Evolutionary conservation across 2,888 invertebrate genomes (phyloP).

Genomic region (Balanococcus diminutus): DNA sequence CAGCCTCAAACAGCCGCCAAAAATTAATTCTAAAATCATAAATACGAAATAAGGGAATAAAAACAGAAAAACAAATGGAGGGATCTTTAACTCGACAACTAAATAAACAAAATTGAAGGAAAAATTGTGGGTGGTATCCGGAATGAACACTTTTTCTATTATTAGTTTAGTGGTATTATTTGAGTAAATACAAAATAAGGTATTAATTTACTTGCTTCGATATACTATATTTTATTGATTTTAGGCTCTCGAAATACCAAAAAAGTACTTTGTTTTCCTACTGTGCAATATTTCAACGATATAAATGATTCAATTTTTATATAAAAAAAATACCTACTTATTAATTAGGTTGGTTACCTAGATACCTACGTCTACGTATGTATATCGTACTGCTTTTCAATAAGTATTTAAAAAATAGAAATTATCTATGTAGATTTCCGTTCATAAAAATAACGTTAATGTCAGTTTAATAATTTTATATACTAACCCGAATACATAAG

Average conservation of each 20-base stretch:
- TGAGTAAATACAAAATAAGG: not conserved
- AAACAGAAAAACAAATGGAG: not conserved
- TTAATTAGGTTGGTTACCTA: too few relatives aligned
- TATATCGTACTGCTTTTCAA: too few relatives aligned
- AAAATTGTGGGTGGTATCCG: not conserved
- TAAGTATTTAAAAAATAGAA: too few relatives aligned
- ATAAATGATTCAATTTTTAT: too few relatives aligned
- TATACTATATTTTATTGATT: not conserved
- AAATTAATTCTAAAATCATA: not conserved
- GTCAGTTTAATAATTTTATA: not conserved
- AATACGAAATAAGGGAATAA: not conserved
- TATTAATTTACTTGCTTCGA: not conserved
- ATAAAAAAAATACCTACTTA: not conserved
- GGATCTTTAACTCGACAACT: not conserved
- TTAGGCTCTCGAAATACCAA: not conserved
- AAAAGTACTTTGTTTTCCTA: not conserved
- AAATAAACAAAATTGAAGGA: not conserved
- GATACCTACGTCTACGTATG: too few relatives aligned
- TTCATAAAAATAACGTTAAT: too few relatives aligned
- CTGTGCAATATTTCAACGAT: not conserved
- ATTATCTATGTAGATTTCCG: too few relatives aligned
- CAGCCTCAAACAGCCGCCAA: not conserved
- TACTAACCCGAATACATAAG: conserved; percentile 38
- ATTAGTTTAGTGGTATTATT: too few relatives aligned
- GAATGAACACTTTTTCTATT: not conserved